Conservation (phyloP, 2,113 vertebrate genomes). For the Tetrax tetrax region DNA sequence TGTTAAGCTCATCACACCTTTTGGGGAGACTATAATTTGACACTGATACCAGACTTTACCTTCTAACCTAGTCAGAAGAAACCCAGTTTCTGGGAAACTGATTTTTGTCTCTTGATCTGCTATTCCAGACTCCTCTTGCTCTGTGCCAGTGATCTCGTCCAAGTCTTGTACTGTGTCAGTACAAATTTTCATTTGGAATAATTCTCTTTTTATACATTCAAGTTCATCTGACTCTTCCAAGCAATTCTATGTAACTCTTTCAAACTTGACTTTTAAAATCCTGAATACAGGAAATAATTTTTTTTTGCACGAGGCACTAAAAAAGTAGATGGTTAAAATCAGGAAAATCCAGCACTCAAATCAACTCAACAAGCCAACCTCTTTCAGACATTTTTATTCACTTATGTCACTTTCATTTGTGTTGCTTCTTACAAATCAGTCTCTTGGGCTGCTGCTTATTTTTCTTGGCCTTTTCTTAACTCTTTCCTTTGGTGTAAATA, state of each 20-base stretch:
- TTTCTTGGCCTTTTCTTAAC: conserved; percentile 47
- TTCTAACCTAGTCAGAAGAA: background rate
- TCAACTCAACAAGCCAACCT: background rate
- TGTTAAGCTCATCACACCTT: too few species aligned
- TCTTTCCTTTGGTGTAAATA: conserved; percentile 23
- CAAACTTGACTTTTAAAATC: background rate
- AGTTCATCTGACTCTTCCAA: background rate
- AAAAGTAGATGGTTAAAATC: background rate
- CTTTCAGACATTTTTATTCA: conserved; percentile 21
- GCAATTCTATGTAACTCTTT: background rate
- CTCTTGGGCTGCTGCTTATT: conserved; percentile 31
- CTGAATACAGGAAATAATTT: background rate
- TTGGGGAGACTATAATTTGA: too few species aligned
- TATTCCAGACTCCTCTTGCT: background rate
- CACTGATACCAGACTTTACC: too few species aligned
- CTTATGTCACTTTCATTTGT: conserved; percentile 32
- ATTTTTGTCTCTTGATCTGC: background rate
- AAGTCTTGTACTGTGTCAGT: background rate
- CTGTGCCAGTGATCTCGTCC: background rate
- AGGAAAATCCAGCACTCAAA: background rate
- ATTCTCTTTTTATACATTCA: background rate
- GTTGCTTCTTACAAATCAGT: background rate
- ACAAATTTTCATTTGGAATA: background rate
- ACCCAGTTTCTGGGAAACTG: background rate
- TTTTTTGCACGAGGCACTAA: background rate